Evolutionary conservation across 2,113 vertebrate species (phyloP).

Genomic region (Scortum barcoo): DNA sequence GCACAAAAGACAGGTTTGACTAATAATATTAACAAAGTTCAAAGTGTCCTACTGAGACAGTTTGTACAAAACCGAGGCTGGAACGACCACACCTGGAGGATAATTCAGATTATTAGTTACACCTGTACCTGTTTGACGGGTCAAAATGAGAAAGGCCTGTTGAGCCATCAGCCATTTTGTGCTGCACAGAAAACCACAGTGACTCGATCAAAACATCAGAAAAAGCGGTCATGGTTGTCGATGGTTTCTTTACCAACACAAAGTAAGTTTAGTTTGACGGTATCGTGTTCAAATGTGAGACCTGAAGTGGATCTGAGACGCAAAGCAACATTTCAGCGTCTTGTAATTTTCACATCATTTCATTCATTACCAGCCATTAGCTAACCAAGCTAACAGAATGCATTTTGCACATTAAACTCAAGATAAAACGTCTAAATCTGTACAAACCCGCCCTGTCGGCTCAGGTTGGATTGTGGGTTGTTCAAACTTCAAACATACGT

Average conservation of each 20-base stretch:
- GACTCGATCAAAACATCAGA: too few species aligned
- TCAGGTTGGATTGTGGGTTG: not conserved
- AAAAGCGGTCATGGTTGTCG: too few species aligned
- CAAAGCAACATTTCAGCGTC: not conserved
- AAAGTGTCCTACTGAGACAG: not conserved
- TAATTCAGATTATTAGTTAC: not conserved
- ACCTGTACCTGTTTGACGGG: not conserved
- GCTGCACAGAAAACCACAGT: too few species aligned
- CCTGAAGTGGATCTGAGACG: not conserved
- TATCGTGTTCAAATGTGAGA: not conserved
- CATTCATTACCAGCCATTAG: not conserved
- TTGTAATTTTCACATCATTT: not conserved
- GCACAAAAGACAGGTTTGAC: not conserved
- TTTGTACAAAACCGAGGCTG: not conserved
- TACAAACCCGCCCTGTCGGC: not conserved
- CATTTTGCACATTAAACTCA: too few species aligned
- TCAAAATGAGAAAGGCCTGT: not conserved
- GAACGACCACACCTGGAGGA: not conserved
- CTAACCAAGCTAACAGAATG: not conserved
- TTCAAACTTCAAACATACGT: not conserved
- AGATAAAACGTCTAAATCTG: not conserved
- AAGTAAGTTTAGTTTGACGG: not conserved
- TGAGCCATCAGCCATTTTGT: too few species aligned
- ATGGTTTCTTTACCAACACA: too few species aligned
- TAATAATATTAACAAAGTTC: not conserved